phyloP scores from a whole-genome alignment of 2,888 invertebrate genomes.

The Leucophora obtusa region DNA sequence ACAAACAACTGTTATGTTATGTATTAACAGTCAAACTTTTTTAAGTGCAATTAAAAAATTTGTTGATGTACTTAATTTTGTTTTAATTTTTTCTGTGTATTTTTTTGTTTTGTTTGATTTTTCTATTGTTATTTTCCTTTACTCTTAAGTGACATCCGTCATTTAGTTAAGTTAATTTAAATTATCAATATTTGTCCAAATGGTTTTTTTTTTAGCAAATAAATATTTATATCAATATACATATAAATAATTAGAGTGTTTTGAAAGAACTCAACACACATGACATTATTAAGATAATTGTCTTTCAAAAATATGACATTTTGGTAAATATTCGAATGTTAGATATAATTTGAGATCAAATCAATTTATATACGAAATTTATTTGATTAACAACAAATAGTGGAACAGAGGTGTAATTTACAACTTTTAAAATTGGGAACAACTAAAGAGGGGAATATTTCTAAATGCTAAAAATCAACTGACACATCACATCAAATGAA shows the following conservation, averaged over 20 bases:
- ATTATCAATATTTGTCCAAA: constrained; percentile 53
- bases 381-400: too few relatives aligned
- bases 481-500: too few relatives aligned
- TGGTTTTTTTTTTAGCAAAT: constrained; percentile 32
- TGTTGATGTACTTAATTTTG: neutral
- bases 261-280: neutral
- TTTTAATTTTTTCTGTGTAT: constrained; percentile 28
- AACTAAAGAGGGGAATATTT: too few relatives aligned
- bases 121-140: neutral
- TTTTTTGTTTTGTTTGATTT: constrained; percentile 4
- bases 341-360: too few relatives aligned
- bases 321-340: neutral
- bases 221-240: constrained; percentile 28
- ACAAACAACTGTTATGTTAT: too few relatives aligned
- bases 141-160: constrained; percentile 28
- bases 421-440: too few relatives aligned
- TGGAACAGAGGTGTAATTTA: too few relatives aligned
- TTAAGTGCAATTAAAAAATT: too few relatives aligned
- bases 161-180: constrained; percentile 45
- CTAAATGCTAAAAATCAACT: too few relatives aligned
- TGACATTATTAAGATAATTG: neutral
- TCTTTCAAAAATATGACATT: neutral
- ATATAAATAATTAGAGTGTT: constrained; percentile 27
- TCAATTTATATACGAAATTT: too few relatives aligned
- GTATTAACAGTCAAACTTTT: too few relatives aligned